Conservation (phyloP, 2,888 invertebrate species). For the Drosophila ezoana region DNA sequence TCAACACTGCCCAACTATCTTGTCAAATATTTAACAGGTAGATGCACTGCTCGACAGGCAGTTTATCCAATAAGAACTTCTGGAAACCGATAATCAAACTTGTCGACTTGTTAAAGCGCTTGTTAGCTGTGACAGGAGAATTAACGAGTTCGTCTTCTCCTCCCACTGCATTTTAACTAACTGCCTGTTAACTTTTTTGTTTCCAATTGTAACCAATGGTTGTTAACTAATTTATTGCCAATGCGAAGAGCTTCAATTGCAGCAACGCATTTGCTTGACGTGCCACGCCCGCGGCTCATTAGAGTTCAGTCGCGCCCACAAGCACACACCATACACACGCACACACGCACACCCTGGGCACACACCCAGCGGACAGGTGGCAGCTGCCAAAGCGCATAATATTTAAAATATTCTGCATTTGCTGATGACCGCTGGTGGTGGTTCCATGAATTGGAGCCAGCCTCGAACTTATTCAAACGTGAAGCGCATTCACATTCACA, state of each 20-base stretch:
- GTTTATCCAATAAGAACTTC: neutral
- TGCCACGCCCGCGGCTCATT: constrained; percentile 57
- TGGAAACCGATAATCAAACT: neutral
- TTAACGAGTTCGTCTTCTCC: neutral
- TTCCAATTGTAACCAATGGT: constrained; percentile 2
- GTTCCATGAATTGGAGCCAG: constrained; percentile 54
- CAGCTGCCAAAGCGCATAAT: constrained; percentile 47
- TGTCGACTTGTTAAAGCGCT: neutral
- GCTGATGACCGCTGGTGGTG: constrained; percentile 46
- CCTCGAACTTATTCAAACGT: constrained; percentile 77
- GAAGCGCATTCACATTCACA: constrained; percentile 65
- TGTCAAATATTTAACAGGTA: constrained; percentile 5
- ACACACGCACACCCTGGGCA: constrained; percentile 16
- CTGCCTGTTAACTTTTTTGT: neutral
- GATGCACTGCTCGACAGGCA: constrained; percentile 17
- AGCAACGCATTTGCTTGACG: constrained; percentile 41
- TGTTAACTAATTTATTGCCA: constrained; percentile 30
- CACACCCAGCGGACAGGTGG: constrained; percentile 71
- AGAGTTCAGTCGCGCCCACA: constrained; percentile 47
- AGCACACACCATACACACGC: constrained; percentile 48
- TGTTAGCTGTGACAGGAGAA: neutral
- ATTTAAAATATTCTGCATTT: constrained; percentile 52
- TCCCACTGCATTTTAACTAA: no score
- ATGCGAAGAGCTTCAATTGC: constrained; percentile 16
- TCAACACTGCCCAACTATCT: constrained; percentile 1